phyloP scores from a whole-genome alignment of 2,888 invertebrate species.

The Drosophila monieri region DNA sequence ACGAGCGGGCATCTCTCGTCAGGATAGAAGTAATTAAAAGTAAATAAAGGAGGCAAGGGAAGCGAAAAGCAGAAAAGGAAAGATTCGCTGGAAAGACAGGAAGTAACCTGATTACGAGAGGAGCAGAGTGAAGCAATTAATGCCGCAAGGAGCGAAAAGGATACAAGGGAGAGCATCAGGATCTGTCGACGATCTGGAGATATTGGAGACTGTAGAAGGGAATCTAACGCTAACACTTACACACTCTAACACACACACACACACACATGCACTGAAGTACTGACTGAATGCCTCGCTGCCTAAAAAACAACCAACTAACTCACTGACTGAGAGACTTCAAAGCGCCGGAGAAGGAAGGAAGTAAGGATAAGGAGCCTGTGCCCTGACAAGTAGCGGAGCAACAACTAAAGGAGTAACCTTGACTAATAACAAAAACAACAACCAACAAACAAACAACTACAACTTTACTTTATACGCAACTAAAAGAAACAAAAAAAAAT shows the following conservation, averaged over 20 bases:
- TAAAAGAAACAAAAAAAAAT: slow-evolving; percentile 30
- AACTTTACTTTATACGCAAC: slow-evolving; percentile 70
- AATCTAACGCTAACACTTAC: slow-evolving; percentile 3
- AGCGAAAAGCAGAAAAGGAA: slow-evolving; percentile 12
- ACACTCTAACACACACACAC: slow-evolving; percentile 12
- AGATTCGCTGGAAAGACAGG: slow-evolving; percentile 25
- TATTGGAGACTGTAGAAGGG: slow-evolving; percentile 14
- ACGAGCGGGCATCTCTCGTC: slow-evolving; percentile 31
- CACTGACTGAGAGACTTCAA: slow-evolving; percentile 73
- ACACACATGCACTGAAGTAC: slow-evolving; percentile 70
- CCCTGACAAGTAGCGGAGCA: slow-evolving; percentile 34
- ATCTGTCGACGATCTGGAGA: slow-evolving; percentile 29
- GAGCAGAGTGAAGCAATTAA: slow-evolving; percentile 18
- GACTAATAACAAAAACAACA: slow-evolving; percentile 54
- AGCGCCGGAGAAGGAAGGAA: slow-evolving; percentile 19
- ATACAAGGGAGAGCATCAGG: slow-evolving; percentile 19
- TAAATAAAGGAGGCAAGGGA: slow-evolving; percentile 43
- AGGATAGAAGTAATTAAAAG: slow-evolving; percentile 57
- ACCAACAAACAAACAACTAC: slow-evolving; percentile 47
- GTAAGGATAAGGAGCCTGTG: slow-evolving; percentile 16
- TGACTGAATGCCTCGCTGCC: slow-evolving; percentile 77
- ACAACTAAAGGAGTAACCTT: slow-evolving; percentile 44
- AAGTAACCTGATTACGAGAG: slow-evolving; percentile 47
- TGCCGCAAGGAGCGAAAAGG: slow-evolving; percentile 8
- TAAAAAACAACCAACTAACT: slow-evolving; percentile 71